Evolutionary conservation across 2,888 invertebrate species (phyloP).

Genomic region (Apamea monoglypha): DNA sequence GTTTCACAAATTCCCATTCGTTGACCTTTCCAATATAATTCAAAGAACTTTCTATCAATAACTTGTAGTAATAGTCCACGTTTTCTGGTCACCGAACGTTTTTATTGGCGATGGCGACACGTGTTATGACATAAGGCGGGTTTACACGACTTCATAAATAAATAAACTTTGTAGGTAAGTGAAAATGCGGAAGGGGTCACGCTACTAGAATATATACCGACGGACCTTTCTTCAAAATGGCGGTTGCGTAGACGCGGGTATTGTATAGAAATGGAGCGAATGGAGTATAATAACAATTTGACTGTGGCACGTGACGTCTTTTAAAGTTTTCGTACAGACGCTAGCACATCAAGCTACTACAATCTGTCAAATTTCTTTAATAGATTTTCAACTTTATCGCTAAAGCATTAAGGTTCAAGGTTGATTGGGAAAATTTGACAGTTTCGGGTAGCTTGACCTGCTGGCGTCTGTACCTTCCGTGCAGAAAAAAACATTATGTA

Average conservation of each 20-base stretch:
- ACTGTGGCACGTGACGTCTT: not conserved
- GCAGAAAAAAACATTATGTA: not conserved
- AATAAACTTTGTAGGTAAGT: conserved; percentile 25
- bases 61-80: too few relatives aligned
- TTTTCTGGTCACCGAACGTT: conserved; percentile 25
- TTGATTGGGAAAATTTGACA: too few relatives aligned
- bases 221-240: conserved; percentile 2
- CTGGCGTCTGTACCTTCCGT: not conserved
- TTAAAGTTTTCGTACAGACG: not conserved
- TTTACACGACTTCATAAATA: conserved; percentile 17
- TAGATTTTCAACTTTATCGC: too few relatives aligned
- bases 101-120: conserved; percentile 30
- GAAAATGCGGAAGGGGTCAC: conserved; percentile 16
- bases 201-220: not conserved
- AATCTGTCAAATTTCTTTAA: too few relatives aligned
- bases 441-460: too few relatives aligned
- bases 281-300: not conserved
- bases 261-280: not conserved
- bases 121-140: conserved; percentile 12
- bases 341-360: too few relatives aligned
- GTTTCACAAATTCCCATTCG: conserved; percentile 8
- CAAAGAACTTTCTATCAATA: conserved; percentile 35
- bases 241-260: too few relatives aligned
- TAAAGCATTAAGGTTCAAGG: too few relatives aligned
- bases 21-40: conserved; percentile 34